Percentiles rank a stretch among this genome's conserved stretches.
These are phyloP conservation scores for Oncopodura yosiiana DNA, from an alignment of 1,140 invertebrate species.

Conservation along the genomic window DNA sequence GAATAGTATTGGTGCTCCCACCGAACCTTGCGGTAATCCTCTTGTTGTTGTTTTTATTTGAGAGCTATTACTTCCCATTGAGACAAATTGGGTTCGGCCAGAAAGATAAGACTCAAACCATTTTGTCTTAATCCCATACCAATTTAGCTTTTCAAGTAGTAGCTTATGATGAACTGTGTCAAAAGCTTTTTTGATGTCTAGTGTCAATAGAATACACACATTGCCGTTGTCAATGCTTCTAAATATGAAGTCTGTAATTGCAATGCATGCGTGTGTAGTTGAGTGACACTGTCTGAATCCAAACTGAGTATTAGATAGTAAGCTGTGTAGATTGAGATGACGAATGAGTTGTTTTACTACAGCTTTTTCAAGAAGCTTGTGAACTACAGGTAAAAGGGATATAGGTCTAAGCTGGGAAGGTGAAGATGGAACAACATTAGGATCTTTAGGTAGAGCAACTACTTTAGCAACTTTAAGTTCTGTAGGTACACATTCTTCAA, in stretches of 20 bases:
- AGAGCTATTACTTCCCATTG: neutral
- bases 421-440: too few relatives aligned
- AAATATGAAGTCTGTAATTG: conserved; percentile 38
- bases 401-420: conserved; percentile 10
- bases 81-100: neutral
- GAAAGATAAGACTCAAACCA: conserved; percentile 1
- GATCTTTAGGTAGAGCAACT: too few relatives aligned
- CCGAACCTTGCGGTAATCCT: conserved; percentile 16
- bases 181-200: conserved; percentile 42
- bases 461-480: too few relatives aligned
- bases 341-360: neutral
- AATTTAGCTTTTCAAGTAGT: conserved; percentile 37
- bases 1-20: conserved; percentile 20
- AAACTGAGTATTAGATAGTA: conserved; percentile 36
- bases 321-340: neutral
- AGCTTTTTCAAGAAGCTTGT: conserved; percentile 11
- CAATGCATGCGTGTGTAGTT: conserved; percentile 38
- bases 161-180: conserved; percentile 40
- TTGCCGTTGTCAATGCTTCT: conserved; percentile 37
- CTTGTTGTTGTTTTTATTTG: too few relatives aligned
- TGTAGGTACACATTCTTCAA: too few relatives aligned
- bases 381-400: neutral
- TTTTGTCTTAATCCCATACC: conserved; percentile 1
- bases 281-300: conserved; percentile 38
- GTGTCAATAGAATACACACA: conserved; percentile 35